Evolutionary conservation across 2,888 invertebrate species (phyloP).

Genomic region (Sarcophaga subvicina): DNA sequence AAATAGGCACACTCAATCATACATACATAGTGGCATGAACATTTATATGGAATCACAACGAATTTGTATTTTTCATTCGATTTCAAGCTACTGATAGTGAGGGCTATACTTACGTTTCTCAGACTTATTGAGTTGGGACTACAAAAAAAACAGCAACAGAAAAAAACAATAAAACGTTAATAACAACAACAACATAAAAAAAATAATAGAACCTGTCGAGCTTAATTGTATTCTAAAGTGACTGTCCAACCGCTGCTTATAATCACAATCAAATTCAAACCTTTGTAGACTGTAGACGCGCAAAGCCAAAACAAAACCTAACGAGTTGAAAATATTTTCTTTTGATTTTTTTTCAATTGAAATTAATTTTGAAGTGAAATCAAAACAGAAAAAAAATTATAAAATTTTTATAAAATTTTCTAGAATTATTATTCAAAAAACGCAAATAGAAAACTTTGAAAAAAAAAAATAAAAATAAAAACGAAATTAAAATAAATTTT

Average conservation of each 20-base stretch:
- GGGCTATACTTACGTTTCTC: conserved; percentile 37
- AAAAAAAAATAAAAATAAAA: conserved; percentile 15
- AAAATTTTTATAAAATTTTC: conserved; percentile 25
- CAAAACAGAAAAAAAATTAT: neutral
- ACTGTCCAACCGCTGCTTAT: conserved; percentile 61
- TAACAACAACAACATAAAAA: conserved; percentile 47
- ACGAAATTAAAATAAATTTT: conserved; percentile 5
- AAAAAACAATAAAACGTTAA: conserved; percentile 24
- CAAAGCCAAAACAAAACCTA: conserved; percentile 59
- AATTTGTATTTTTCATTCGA: conserved; percentile 54
- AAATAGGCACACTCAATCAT: neutral
- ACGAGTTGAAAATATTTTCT: conserved; percentile 36
- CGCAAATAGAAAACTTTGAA: conserved; percentile 17
- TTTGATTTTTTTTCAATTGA: neutral
- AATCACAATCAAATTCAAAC: conserved; percentile 69
- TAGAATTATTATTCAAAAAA: conserved; percentile 54
- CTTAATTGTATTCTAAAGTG: conserved; percentile 66
- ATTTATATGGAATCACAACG: conserved; percentile 67
- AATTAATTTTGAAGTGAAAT: neutral
- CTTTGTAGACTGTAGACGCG: conserved; percentile 70
- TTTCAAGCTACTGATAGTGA: conserved; percentile 60
- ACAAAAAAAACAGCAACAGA: neutral
- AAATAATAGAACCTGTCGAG: conserved; percentile 60
- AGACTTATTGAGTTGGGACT: conserved; percentile 34
- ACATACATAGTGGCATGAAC: conserved; percentile 29